These are phyloP conservation scores for Siniperca chuatsi DNA, from an alignment of 2,113 vertebrate genomes.

Conservation along the genomic window DNA sequence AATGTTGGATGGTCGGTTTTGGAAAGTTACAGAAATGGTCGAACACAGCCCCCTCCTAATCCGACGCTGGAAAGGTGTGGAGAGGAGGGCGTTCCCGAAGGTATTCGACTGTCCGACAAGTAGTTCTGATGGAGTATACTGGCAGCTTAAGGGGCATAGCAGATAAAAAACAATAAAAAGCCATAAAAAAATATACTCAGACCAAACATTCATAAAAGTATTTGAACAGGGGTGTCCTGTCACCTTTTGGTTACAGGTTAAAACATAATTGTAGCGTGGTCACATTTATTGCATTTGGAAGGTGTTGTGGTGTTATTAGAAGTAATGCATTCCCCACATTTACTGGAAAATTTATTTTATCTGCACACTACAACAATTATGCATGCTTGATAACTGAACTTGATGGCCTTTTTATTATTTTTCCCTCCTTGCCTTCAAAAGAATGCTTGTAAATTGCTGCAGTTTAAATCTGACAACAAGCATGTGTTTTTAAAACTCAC, in stretches of 20 bases:
- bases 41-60: neutral
- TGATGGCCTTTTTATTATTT: conserved; percentile 9
- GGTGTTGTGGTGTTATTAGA: conserved; percentile 1
- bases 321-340: conserved; percentile 12
- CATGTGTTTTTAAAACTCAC: conserved; percentile 46
- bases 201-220: neutral
- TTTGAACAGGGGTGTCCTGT: neutral
- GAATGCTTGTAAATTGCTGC: conserved; percentile 25
- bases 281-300: neutral
- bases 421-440: conserved; percentile 15
- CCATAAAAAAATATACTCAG: neutral
- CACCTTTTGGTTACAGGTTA: neutral
- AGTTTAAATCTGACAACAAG: conserved; percentile 40
- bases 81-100: neutral
- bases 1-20: neutral
- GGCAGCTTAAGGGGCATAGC: too few relatives aligned
- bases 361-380: neutral
- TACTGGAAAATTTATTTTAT: neutral
- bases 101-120: neutral
- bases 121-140: too few relatives aligned
- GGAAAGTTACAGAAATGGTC: neutral
- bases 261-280: neutral
- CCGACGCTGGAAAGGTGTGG: neutral
- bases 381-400: conserved; percentile 15
- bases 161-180: neutral